Conservation (phyloP, 2,113 vertebrate genomes). For the Saccopteryx bilineata region DNA sequence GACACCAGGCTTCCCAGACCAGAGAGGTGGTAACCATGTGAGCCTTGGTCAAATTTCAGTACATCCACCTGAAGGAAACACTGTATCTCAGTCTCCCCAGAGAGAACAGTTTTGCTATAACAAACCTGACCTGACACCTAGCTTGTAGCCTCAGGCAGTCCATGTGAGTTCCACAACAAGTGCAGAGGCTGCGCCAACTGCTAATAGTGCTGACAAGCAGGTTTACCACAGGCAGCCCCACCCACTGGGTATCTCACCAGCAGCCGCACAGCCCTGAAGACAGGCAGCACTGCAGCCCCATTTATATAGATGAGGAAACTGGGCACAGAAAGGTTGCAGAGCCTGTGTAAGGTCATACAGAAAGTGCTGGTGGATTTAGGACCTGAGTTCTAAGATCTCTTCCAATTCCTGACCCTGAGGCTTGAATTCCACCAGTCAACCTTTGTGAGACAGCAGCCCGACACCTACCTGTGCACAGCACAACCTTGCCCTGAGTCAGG, state of each 20-base stretch:
- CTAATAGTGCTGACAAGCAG: not conserved
- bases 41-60: not conserved
- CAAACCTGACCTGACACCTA: not conserved
- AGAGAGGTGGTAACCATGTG: not conserved
- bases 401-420: not conserved
- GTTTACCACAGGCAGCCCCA: not conserved
- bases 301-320: not conserved
- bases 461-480: slow-evolving; percentile 96
- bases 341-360: not conserved
- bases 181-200: not conserved
- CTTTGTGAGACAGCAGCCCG: not conserved
- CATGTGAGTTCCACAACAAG: not conserved
- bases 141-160: not conserved
- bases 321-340: not conserved
- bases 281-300: not conserved
- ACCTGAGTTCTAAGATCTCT: not conserved
- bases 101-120: not conserved
- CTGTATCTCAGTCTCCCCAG: not conserved
- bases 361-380: not conserved
- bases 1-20: not conserved
- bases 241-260: not conserved
- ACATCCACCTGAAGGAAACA: not conserved
- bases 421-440: not conserved
- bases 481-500: slow-evolving; percentile 94
- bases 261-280: not conserved